phyloP scores from a whole-genome alignment of 2,797 vertebrate genomes.

The Paguma larvata region DNA sequence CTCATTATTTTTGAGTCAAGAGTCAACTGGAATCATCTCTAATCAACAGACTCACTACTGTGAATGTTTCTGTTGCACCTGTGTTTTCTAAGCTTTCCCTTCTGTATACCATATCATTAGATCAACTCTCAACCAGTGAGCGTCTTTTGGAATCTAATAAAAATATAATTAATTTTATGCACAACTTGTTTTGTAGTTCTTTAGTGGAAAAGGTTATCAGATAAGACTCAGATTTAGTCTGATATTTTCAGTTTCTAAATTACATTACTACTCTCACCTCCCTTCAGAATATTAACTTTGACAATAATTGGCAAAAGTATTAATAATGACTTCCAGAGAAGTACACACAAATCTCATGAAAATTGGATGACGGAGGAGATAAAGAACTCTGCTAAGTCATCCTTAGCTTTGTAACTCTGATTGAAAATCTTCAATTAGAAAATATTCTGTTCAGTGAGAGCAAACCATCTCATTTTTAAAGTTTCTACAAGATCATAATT shows the following conservation, averaged over 20 bases:
- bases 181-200: conserved; percentile 72
- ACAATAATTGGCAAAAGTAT: background rate
- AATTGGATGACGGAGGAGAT: background rate
- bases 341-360: background rate
- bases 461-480: background rate
- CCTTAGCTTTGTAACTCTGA: background rate
- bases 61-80: background rate
- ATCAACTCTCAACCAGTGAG: conserved; percentile 17
- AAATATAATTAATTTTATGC: conserved; percentile 80
- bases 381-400: background rate
- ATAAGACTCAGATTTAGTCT: conserved; percentile 56
- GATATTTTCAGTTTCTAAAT: background rate
- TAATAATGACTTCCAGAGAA: conserved; percentile 37
- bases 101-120: background rate
- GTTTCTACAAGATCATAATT: background rate
- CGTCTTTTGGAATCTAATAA: conserved; percentile 75
- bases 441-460: background rate
- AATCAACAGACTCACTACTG: background rate
- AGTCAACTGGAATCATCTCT: background rate
- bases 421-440: background rate
- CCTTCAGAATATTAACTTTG: background rate
- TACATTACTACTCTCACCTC: background rate
- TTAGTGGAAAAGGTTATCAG: conserved; percentile 57
- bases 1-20: conserved; percentile 7
- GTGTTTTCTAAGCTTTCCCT: conserved; percentile 39